A percentile compares a stretch with the other conserved stretches of the same genome.
phyloP scores from a whole-genome alignment of 53 echinoderm and acorn worm species.

The Paracentrotus lividus region DNA sequence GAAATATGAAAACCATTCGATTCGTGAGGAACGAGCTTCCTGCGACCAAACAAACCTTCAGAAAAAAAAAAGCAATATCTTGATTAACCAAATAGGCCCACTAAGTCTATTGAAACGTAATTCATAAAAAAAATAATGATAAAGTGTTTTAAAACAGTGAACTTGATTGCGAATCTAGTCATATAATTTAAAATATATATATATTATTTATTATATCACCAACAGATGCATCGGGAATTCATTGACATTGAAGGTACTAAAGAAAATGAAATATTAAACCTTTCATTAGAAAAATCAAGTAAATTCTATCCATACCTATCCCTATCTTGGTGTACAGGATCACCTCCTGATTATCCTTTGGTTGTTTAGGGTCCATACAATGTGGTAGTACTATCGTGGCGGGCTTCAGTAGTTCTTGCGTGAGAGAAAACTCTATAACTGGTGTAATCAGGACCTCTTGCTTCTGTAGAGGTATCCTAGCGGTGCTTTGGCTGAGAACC shows the following conservation, averaged over 20 bases:
- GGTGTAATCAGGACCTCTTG: neutral
- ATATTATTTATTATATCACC: no score
- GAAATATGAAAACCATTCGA: neutral
- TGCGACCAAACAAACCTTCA: neutral
- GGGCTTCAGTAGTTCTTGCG: neutral
- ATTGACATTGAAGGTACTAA: no score
- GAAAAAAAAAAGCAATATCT: neutral
- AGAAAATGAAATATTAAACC: no score
- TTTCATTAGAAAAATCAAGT: no score
- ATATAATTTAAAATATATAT: no score
- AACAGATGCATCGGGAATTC: no score
- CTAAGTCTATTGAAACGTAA: no score
- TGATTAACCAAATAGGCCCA: no score
- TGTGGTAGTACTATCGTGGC: neutral
- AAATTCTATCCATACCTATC: no score
- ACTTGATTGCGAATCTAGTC: no score
- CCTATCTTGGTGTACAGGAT: constrained; percentile 29
- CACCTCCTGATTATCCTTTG: neutral
- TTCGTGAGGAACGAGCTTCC: neutral
- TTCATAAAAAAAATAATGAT: no score
- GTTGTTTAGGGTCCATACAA: neutral
- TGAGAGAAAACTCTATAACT: neutral
- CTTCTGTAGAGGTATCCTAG: neutral
- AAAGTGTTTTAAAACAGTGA: no score
- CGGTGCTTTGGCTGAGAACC: neutral